A percentile compares a stretch with the other conserved stretches of the same genome.
phyloP scores from a whole-genome alignment of 1,140 invertebrate genomes.

The Nephila pilipes region DNA sequence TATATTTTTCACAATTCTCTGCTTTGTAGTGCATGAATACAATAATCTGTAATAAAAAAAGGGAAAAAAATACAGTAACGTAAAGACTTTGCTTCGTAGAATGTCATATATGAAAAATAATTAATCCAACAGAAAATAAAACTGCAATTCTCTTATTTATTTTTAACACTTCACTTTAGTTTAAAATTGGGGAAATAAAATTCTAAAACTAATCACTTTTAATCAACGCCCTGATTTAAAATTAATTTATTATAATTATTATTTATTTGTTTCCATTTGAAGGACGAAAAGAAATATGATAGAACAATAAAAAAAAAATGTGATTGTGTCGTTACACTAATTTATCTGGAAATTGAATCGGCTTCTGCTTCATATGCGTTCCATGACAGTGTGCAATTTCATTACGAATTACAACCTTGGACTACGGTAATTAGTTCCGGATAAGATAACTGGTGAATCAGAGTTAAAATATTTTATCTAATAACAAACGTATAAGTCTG shows the following conservation, averaged over 20 bases:
- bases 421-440: too few species aligned
- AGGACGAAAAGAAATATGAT: neutral
- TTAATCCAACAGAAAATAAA: neutral
- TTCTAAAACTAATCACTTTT: neutral
- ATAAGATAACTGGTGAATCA: too few species aligned
- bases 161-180: neutral
- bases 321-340: neutral
- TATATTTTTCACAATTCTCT: constrained; percentile 7
- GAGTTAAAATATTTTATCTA: too few species aligned
- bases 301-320: constrained; percentile 20
- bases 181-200: neutral
- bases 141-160: neutral
- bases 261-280: neutral
- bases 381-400: too few species aligned
- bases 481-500: too few species aligned
- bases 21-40: neutral
- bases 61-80: neutral
- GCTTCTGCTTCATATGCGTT: too few species aligned
- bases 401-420: too few species aligned
- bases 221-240: neutral
- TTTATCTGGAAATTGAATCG: too few species aligned
- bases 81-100: neutral
- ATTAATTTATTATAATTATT: neutral
- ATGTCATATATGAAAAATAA: neutral
- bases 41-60: neutral